These are phyloP conservation scores for Acronicta alni DNA, from an alignment of 2,888 invertebrate genomes.

Conservation along the genomic window DNA sequence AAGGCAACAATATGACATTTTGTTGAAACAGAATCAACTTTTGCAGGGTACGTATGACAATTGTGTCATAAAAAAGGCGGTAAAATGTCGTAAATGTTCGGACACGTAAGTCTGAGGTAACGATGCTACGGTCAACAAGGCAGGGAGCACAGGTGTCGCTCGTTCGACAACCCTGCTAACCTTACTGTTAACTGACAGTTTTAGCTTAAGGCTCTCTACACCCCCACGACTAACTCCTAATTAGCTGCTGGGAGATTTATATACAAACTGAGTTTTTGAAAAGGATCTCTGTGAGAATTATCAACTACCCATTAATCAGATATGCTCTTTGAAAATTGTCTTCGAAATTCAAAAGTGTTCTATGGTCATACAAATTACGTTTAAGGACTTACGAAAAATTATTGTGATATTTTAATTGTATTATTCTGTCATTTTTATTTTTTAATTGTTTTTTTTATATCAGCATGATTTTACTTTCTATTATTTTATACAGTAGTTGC, in stretches of 20 bases:
- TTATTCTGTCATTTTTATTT: too few relatives aligned
- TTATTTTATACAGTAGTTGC: too few relatives aligned
- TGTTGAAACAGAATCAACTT: background rate
- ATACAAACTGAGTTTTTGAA: too few relatives aligned
- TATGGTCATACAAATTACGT: too few relatives aligned
- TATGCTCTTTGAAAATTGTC: too few relatives aligned
- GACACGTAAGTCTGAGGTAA: slow-evolving; percentile 35
- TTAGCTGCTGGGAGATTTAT: background rate
- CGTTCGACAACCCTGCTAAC: slow-evolving; percentile 25
- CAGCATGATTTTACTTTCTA: too few relatives aligned
- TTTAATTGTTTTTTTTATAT: too few relatives aligned
- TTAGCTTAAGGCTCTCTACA: slow-evolving; percentile 11
- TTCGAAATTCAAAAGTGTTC: too few relatives aligned
- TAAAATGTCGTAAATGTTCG: background rate
- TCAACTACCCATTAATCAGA: too few relatives aligned
- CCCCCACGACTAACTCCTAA: slow-evolving; percentile 12
- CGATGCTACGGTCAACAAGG: slow-evolving; percentile 34
- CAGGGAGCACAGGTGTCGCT: slow-evolving; percentile 29
- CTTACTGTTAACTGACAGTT: slow-evolving; percentile 21
- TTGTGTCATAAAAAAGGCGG: background rate
- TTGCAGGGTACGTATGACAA: background rate
- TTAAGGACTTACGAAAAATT: too few relatives aligned
- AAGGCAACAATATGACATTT: background rate
- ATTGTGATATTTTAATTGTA: too few relatives aligned
- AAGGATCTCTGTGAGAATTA: too few relatives aligned